phyloP scores from a whole-genome alignment of 2,888 invertebrate species.

The Tyria jacobaeae region DNA sequence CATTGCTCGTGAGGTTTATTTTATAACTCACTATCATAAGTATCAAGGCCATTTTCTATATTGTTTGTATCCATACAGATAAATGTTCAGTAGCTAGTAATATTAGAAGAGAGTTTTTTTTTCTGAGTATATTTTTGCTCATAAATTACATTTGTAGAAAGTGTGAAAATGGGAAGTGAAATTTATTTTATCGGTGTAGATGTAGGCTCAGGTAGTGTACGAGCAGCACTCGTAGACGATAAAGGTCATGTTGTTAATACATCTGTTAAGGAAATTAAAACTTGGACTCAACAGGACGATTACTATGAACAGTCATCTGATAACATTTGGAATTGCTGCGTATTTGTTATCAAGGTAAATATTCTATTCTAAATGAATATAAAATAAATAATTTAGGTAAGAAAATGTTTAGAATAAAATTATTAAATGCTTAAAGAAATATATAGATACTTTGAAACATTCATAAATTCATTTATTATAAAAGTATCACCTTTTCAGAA shows the following conservation, averaged over 20 bases:
- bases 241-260: conserved; percentile 89
- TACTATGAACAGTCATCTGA: conserved; percentile 97
- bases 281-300: conserved; percentile 91
- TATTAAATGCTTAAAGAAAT: too few relatives aligned
- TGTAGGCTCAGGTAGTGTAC: conserved; percentile 96
- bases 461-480: not conserved
- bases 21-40: conserved; percentile 23
- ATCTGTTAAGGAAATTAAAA: conserved; percentile 89
- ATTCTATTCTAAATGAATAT: not conserved
- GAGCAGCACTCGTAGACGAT: conserved; percentile 92
- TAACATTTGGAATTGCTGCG: conserved; percentile 94
- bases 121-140: not conserved
- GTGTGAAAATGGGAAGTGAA: conserved; percentile 52
- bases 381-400: too few relatives aligned
- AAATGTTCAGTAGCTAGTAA: not conserved
- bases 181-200: conserved; percentile 94
- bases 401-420: not conserved
- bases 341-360: conserved; percentile 91
- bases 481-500: conserved; percentile 77
- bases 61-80: conserved; percentile 18
- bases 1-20: conserved; percentile 5
- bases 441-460: not conserved
- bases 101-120: conserved; percentile 2
- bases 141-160: not conserved
- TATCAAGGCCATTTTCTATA: conserved; percentile 38